These are phyloP conservation scores for Melipona quadrifasciata DNA, from an alignment of 1,140 invertebrate genomes.

Conservation along the genomic window DNA sequence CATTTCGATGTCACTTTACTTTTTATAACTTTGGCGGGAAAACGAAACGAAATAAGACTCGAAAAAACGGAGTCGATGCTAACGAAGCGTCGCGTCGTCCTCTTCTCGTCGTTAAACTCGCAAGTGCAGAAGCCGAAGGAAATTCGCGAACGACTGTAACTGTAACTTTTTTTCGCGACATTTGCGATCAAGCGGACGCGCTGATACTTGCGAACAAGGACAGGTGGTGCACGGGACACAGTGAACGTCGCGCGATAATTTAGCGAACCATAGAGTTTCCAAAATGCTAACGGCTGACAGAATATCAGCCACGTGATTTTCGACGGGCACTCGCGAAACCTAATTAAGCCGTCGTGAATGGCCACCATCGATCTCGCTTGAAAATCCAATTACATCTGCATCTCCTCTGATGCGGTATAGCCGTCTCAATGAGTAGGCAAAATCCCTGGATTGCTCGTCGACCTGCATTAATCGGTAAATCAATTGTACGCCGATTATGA, in stretches of 20 bases:
- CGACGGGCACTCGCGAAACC: constrained; percentile 55
- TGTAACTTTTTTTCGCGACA: neutral
- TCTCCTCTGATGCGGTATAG: constrained; percentile 51
- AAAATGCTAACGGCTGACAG: constrained; percentile 40
- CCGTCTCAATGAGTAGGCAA: constrained; percentile 57
- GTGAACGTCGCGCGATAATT: neutral
- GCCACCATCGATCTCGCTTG: constrained; percentile 55
- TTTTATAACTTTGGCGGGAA: too few species aligned
- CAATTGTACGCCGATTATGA: constrained; percentile 20
- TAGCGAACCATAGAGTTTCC: constrained; percentile 22
- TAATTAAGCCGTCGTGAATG: constrained; percentile 62
- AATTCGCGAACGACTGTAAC: neutral
- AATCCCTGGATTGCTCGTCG: constrained; percentile 51
- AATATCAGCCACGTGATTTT: constrained; percentile 50
- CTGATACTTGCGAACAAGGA: neutral
- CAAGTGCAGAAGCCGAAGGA: neutral
- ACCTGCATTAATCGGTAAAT: constrained; percentile 57
- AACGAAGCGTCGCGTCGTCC: too few species aligned
- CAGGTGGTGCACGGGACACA: too few species aligned
- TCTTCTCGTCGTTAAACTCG: too few species aligned
- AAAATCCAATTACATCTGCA: constrained; percentile 65
- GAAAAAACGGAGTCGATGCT: too few species aligned
- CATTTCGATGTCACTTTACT: too few species aligned
- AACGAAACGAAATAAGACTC: too few species aligned
- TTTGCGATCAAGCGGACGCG: neutral